Conservation (phyloP, 1,140 invertebrate genomes). For the Parapsyche elsis region DNA sequence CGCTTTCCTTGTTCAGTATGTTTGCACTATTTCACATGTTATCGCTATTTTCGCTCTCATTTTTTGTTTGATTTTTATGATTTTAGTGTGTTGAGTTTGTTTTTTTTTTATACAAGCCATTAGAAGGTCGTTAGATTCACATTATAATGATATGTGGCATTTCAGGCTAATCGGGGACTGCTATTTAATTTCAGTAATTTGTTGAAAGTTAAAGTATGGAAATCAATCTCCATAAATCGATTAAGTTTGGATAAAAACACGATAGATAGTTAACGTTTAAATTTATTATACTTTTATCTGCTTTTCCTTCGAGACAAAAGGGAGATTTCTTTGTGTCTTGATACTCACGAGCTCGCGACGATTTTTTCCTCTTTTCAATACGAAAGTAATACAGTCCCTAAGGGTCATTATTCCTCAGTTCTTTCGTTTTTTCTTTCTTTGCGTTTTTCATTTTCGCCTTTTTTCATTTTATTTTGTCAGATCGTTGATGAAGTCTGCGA, state of each 20-base stretch:
- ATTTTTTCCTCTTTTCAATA: conserved; percentile 49
- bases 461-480: conserved; percentile 32
- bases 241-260: conserved; percentile 52
- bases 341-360: conserved; percentile 25
- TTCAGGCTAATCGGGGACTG: neutral
- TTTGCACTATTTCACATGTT: neutral
- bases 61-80: neutral
- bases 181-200: conserved; percentile 20
- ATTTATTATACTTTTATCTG: conserved; percentile 49
- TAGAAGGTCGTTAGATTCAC: neutral
- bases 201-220: conserved; percentile 11
- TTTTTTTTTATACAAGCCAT: neutral
- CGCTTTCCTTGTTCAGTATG: neutral
- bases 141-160: neutral
- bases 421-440: conserved; percentile 5
- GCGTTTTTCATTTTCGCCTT: conserved; percentile 39
- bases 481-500: conserved; percentile 52
- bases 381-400: conserved; percentile 51
- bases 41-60: neutral
- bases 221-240: conserved; percentile 55
- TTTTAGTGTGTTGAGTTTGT: neutral
- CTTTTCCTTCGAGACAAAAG: conserved; percentile 34
- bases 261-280: conserved; percentile 51
- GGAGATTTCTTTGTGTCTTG: conserved; percentile 25
- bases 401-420: conserved; percentile 51